These are phyloP conservation scores for Halictus rubicundus DNA, from an alignment of 1,140 invertebrate species.

Conservation along the genomic window DNA sequence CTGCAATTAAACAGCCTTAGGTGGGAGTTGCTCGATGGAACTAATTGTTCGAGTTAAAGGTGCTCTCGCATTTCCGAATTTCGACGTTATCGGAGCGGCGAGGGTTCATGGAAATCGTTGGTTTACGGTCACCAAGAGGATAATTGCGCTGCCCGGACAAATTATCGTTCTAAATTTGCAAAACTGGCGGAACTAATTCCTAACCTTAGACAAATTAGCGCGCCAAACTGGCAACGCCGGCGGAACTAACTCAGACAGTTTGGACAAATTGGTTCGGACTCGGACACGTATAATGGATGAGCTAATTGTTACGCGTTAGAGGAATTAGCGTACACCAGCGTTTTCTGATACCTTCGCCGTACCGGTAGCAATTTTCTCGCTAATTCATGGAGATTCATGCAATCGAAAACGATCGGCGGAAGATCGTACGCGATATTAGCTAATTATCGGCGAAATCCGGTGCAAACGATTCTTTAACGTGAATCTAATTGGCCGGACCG, in stretches of 20 bases:
- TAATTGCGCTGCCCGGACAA: not conserved
- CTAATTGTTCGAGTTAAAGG: not conserved
- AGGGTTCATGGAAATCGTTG: not conserved
- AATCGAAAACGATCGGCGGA: not conserved
- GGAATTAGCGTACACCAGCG: not conserved
- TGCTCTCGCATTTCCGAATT: not conserved
- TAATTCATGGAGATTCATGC: not conserved
- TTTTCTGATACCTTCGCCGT: not conserved
- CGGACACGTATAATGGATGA: not conserved
- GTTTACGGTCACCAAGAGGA: not conserved
- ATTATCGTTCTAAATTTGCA: not conserved
- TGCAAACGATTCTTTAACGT: not conserved
- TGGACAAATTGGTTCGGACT: not conserved
- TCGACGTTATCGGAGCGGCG: too few species aligned
- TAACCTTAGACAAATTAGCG: not conserved
- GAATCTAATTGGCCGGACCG: not conserved
- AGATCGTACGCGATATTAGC: not conserved
- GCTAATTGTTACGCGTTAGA: not conserved
- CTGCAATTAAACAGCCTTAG: too few species aligned
- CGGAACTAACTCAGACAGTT: not conserved
- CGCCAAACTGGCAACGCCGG: not conserved
- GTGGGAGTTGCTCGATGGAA: not conserved
- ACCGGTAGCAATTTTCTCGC: not conserved
- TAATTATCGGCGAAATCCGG: not conserved
- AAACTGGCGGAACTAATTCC: conserved; percentile 6